Conservation (phyloP, 2,888 invertebrate genomes). For the Seira musarum region DNA sequence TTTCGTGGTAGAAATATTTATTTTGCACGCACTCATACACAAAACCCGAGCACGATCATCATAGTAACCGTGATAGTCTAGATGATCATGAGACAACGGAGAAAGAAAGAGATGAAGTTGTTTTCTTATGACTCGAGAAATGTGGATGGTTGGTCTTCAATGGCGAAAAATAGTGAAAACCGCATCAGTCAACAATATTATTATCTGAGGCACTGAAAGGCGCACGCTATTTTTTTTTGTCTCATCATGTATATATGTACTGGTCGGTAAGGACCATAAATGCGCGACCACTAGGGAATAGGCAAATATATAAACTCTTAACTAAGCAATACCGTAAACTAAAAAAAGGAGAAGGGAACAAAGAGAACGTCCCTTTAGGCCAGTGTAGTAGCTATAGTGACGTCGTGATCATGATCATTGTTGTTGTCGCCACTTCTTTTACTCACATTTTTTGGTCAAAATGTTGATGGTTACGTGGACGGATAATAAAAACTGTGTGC, state of each 20-base stretch:
- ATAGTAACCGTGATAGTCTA: neutral
- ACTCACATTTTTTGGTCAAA: constrained; percentile 10
- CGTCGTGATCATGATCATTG: neutral
- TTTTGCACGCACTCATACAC: neutral
- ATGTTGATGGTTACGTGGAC: constrained; percentile 15
- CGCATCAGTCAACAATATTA: constrained; percentile 13
- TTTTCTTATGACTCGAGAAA: neutral
- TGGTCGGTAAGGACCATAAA: constrained; percentile 25
- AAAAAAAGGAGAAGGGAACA: neutral
- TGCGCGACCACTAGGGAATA: constrained; percentile 34
- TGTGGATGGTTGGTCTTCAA: neutral
- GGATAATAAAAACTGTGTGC: constrained; percentile 1
- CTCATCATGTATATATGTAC: too few species aligned
- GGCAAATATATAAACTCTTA: constrained; percentile 1
- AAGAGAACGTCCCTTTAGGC: constrained; percentile 45
- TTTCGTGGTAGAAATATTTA: neutral
- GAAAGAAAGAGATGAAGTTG: neutral
- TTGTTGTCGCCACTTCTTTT: neutral
- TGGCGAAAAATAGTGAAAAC: constrained; percentile 13
- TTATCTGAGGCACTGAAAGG: neutral
- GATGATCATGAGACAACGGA: neutral
- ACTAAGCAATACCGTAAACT: constrained; percentile 9
- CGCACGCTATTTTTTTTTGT: neutral
- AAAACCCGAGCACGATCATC: too few species aligned
- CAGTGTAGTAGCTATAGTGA: constrained; percentile 17